Percentiles rank a stretch among this genome's conserved stretches.
Conservation (phyloP, 2,797 vertebrate genomes). For the Myotis vivesi region DNA sequence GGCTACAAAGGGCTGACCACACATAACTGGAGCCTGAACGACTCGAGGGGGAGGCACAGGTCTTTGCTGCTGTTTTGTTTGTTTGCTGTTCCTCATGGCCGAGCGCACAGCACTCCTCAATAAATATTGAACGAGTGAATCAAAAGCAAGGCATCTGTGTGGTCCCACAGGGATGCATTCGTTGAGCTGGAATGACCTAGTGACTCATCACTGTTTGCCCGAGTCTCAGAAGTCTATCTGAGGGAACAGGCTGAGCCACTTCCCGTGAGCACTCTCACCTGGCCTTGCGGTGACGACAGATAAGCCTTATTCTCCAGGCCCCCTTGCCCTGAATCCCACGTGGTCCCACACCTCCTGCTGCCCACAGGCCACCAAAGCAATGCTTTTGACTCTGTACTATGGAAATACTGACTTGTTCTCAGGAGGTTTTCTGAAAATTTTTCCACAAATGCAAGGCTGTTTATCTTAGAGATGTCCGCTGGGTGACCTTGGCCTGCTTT, state of each 20-base stretch:
- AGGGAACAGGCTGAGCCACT: neutral
- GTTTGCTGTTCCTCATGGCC: neutral
- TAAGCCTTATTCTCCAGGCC: neutral
- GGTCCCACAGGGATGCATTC: rapidly evolving
- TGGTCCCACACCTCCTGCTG: neutral
- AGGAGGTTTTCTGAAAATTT: too few relatives aligned
- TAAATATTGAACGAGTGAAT: neutral
- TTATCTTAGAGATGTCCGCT: neutral
- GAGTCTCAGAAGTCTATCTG: neutral
- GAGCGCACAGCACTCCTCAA: neutral
- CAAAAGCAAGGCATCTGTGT: neutral
- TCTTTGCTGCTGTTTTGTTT: neutral
- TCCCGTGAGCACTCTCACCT: neutral
- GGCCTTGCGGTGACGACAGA: neutral
- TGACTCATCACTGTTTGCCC: neutral
- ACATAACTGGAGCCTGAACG: neutral
- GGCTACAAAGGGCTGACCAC: neutral
- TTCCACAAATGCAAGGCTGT: neutral
- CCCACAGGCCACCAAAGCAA: too few relatives aligned
- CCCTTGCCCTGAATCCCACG: neutral
- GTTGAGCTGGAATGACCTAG: neutral
- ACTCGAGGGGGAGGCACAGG: neutral
- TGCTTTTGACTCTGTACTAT: too few relatives aligned
- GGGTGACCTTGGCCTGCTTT: neutral
- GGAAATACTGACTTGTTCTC: neutral